Base-by-base conservation (phyloP, 2,888 invertebrate genomes). In the Ectobius pallidus region DNA sequence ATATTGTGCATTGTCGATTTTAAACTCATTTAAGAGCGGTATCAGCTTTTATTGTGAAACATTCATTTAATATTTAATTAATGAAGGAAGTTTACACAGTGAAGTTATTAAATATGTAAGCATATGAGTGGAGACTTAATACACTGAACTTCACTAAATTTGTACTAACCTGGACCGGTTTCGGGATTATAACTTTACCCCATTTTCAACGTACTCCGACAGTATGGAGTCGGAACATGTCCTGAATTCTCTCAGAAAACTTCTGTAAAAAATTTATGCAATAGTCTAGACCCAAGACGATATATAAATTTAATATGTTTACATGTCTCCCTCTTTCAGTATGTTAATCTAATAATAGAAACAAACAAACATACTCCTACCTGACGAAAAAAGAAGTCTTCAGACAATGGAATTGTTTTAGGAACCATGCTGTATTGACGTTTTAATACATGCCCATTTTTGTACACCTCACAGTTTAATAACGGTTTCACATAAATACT, bases 361-460 rank as follows among this genome's bases (percentile, higher is more conserved):
- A 39, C 14, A 9, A 14, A 6, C 39, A 39, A 6, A 9, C 14
- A 39, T 39, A 9, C 7, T 39, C 6, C 39, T 52, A 52, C 52
- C 52, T 52, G 52, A 25, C 52, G 52, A 25, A 52, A 52, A 25
- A 52, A 52, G 52, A 52, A 52, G 20, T 52, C 52, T 4, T 20
- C 22, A 22, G 52, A 52, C 52, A 25, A 25, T 22, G 52, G 3
- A 52, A 52, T 11, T 25, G 22, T 22, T 22, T 52, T 14, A 14
- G 52, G 52, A 20, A 52, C 25, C 20, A 52, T 25, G 52, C 52
- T 25, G 14, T 52, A 25, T 3, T 52, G 52, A 52, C 25, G 14
- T 52, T 25, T 16, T 6, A 52, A 65, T 22, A 39, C 39, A 44
- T 65, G 22, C 27, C n/a, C 11, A 39, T n/a, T 42, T 0, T 34